A percentile compares a stretch with the other conserved stretches of the same genome.
phyloP scores from a whole-genome alignment of 2,797 vertebrate genomes.

The Sebastes wilsoni region DNA sequence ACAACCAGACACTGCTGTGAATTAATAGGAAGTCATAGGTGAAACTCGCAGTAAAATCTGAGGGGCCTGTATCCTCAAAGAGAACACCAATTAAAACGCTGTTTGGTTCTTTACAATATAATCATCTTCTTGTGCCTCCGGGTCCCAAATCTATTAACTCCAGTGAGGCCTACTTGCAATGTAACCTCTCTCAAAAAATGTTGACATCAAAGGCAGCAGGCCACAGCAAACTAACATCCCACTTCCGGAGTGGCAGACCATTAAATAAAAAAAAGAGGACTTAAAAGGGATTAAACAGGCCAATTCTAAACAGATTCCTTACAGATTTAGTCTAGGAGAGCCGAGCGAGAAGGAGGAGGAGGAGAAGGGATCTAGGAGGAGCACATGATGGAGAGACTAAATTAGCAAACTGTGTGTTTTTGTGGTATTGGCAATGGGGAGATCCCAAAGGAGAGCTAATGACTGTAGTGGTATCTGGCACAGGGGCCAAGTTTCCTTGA shows the following conservation, averaged over 20 bases:
- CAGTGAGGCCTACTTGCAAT: slow-evolving; percentile 36
- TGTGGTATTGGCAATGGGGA: slow-evolving; percentile 74
- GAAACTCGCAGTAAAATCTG: slow-evolving; percentile 38
- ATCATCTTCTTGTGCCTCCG: slow-evolving; percentile 51
- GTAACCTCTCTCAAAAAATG: slow-evolving; percentile 53
- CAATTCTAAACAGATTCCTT: slow-evolving; percentile 61
- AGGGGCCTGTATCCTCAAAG: slow-evolving; percentile 34
- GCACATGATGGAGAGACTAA: slow-evolving; percentile 71
- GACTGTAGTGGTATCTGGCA: slow-evolving; percentile 80
- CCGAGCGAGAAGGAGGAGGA: slow-evolving; percentile 15
- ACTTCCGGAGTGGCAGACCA: slow-evolving; percentile 59
- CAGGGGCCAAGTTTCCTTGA: slow-evolving; percentile 78
- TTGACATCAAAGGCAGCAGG: slow-evolving; percentile 70
- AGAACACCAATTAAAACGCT: slow-evolving; percentile 50
- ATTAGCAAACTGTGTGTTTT: slow-evolving; percentile 81
- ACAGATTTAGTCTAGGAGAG: slow-evolving; percentile 43
- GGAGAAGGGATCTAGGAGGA: slow-evolving; percentile 65
- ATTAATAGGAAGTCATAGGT: slow-evolving; percentile 34
- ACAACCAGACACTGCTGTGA: slow-evolving; percentile 29
- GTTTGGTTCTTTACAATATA: slow-evolving; percentile 53
- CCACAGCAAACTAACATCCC: slow-evolving; percentile 56
- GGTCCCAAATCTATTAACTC: slow-evolving; percentile 55
- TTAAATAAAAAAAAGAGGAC: slow-evolving; percentile 49
- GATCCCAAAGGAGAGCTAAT: slow-evolving; percentile 79
- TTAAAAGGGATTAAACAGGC: slow-evolving; percentile 61